A percentile compares a stretch with the other conserved stretches of the same genome.
phyloP scores from a whole-genome alignment of 2,888 invertebrate species.

The Pycnomerus fuliginosus region DNA sequence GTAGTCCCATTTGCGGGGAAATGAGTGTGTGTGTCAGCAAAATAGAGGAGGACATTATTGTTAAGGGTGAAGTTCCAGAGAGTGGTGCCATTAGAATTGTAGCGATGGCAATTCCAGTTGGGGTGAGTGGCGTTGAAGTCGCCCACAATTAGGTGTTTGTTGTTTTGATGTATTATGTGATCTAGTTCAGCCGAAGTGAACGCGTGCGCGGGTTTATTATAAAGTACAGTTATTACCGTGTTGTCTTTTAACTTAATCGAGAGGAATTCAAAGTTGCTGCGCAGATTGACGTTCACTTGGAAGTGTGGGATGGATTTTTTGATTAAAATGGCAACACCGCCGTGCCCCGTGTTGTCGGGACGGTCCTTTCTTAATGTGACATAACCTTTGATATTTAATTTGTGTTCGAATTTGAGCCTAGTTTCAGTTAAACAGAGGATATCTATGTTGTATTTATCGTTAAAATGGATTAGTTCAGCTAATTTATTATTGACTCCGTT shows the following conservation, averaged over 20 bases:
- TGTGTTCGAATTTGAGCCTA: background rate
- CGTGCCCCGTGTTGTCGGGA: background rate
- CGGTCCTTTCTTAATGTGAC: background rate
- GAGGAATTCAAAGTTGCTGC: background rate
- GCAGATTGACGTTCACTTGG: background rate
- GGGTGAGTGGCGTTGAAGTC: slow-evolving; percentile 9
- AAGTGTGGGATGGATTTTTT: background rate
- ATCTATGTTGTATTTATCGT: background rate
- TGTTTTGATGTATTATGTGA: background rate
- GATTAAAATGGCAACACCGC: background rate
- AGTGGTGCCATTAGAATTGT: slow-evolving; percentile 8
- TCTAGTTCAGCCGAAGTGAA: background rate
- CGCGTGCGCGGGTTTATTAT: background rate
- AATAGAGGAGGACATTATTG: background rate
- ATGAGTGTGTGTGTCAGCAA: slow-evolving; percentile 3
- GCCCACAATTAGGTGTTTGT: slow-evolving; percentile 3
- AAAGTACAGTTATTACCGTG: background rate
- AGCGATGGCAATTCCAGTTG: slow-evolving; percentile 1
- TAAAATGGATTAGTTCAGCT: background rate
- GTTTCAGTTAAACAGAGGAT: background rate
- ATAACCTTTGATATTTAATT: background rate
- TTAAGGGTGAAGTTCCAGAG: background rate
- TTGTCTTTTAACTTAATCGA: background rate
- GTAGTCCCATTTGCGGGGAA: slow-evolving; percentile 1
- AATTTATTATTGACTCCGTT: background rate